A percentile compares a stretch with the other conserved stretches of the same genome.
These are phyloP conservation scores for Leucania comma DNA, from an alignment of 2,888 invertebrate genomes.

Conservation along the genomic window DNA sequence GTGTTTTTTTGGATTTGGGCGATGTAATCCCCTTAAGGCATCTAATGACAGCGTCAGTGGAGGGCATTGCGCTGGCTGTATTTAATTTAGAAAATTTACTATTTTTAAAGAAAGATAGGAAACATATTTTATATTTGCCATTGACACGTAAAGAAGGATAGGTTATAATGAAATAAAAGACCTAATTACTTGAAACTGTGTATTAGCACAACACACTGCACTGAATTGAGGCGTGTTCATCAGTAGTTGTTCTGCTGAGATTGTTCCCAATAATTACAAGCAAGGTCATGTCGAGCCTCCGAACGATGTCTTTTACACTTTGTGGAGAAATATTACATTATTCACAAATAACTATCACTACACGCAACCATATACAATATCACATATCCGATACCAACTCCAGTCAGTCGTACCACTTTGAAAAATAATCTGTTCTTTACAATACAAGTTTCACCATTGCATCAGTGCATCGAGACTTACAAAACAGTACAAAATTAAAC, in stretches of 20 bases:
- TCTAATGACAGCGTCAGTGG: too few species aligned
- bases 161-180: constrained; percentile 50
- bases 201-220: constrained; percentile 68
- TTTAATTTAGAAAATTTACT: too few species aligned
- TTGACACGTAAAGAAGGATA: too few species aligned
- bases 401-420: constrained; percentile 47
- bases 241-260: constrained; percentile 51
- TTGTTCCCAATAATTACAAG: constrained; percentile 61
- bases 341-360: constrained; percentile 62
- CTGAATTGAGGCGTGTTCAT: constrained; percentile 59
- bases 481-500: constrained; percentile 37
- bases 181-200: constrained; percentile 55
- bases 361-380: constrained; percentile 64
- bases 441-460: constrained; percentile 23
- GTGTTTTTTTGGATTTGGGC: too few species aligned
- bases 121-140: too few species aligned
- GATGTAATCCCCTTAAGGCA: too few species aligned
- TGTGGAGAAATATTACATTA: constrained; percentile 61
- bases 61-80: too few species aligned
- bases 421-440: constrained; percentile 34
- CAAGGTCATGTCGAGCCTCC: constrained; percentile 47
- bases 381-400: constrained; percentile 63
- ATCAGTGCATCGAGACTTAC: constrained; percentile 30
- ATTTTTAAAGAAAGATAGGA: too few species aligned
- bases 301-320: constrained; percentile 52